A percentile compares a stretch with the other conserved stretches of the same genome.
These are phyloP conservation scores for Malurus melanocephalus DNA, from an alignment of 2,113 vertebrate species.

Conservation along the genomic window DNA sequence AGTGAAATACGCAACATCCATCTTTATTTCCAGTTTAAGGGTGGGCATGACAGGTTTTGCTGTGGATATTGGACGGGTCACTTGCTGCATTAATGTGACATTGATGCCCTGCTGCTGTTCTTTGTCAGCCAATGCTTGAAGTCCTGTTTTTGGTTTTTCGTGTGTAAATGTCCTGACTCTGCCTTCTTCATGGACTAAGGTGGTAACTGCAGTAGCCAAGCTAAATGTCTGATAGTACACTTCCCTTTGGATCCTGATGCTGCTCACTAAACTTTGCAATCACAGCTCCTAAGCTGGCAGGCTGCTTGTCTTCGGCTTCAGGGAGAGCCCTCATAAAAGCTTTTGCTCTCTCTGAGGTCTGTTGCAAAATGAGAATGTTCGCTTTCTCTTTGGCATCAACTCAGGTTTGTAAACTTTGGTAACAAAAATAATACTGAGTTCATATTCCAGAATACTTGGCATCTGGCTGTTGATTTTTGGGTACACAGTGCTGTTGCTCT, in stretches of 20 bases:
- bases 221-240: neutral
- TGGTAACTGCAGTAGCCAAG: neutral
- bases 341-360: neutral
- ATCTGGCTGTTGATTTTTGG: slow-evolving; percentile 57
- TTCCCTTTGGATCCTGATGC: neutral
- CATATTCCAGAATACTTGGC: slow-evolving; percentile 63
- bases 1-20: neutral
- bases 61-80: neutral
- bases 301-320: neutral
- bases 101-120: neutral
- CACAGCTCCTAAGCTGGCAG: neutral
- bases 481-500: slow-evolving; percentile 38
- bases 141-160: slow-evolving; percentile 7
- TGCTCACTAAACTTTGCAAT: neutral
- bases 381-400: slow-evolving; percentile 3
- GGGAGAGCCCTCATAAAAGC: neutral
- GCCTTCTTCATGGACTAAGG: neutral
- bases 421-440: slow-evolving; percentile 37
- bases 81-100: fast-evolving
- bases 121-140: neutral
- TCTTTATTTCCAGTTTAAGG: neutral
- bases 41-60: neutral
- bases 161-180: neutral
- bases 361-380: slow-evolving; percentile 40
- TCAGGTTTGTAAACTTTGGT: slow-evolving; percentile 17